Base-by-base conservation (phyloP, 2,113 vertebrate species). In the Asarcornis scutulata region DNA sequence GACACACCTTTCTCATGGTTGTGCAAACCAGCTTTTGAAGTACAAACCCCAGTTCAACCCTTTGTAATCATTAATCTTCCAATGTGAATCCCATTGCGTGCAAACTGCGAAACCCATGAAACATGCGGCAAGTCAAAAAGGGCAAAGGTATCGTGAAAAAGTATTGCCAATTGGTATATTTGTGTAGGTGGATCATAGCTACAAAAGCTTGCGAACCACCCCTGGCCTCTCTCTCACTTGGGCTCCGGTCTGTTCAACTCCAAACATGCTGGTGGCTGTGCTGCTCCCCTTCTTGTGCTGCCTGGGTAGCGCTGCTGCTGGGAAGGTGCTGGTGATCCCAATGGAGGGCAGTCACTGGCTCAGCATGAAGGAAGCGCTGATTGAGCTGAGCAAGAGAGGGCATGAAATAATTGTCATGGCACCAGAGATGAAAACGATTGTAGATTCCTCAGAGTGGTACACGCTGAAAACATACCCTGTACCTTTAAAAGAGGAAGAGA, bases 331-430 rank as follows among this genome's bases (percentile, higher is more conserved):
- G 83, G 97, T 99, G 92, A 16, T 99, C 11, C 99, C 99, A 0
- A 59, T 99, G 87, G 99, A 99, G 0, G 99, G 99, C 42, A 99
- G 99, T 78, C 99, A 99, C 71, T 99, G 99, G 99, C 96, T 99
- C 38, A 98, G 98, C 11, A 76, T 99, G 31, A 97, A 96, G 6
- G 83, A 97, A 3, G 77, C 98, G 17, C 55, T 98, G n/a, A 89
- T 95, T 1, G 98, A 98, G 95, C 82, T 99, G 86, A 98, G 97
- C 17, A 96, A 93, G 29, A 98, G 95, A 59, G 99, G 99, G 10
- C 99, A 99, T 9, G 86, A 96, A 17, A 89, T 99, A 2, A 97
- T 98, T 2, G 98, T 99, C 11, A 17, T 99, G 0, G 97, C 98
- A 1, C 98, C 99, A 0, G 98, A 98, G 1, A 75, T 88, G 83